Evolutionary conservation across 2,888 invertebrate genomes (phyloP).

Genomic region (Meta bourneti): DNA sequence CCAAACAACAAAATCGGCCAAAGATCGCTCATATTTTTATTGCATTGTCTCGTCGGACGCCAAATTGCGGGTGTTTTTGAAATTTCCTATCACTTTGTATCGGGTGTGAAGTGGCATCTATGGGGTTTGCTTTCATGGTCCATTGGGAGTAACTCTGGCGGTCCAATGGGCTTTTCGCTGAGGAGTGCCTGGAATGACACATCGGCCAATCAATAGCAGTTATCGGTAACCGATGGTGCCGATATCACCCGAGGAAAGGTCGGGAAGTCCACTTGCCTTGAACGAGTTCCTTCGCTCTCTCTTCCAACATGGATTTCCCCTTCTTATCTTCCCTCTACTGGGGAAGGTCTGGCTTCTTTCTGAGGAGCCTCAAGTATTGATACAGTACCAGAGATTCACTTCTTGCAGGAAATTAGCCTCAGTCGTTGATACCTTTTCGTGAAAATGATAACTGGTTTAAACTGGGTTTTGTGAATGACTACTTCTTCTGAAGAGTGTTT

Average conservation of each 20-base stretch:
- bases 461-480: not conserved
- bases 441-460: not conserved
- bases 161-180: not conserved
- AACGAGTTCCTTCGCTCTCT: conserved; percentile 2
- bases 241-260: conserved; percentile 60
- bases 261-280: conserved; percentile 34
- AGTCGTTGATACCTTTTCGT: not conserved
- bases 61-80: not conserved
- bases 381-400: not conserved
- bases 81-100: not conserved
- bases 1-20: too few species aligned
- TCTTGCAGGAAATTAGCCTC: not conserved
- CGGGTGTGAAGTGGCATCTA: not conserved
- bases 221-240: conserved; percentile 71
- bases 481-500: not conserved
- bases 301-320: conserved; percentile 1
- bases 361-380: not conserved
- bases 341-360: not conserved
- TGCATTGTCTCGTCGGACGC: too few species aligned
- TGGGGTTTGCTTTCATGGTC: conserved; percentile 6
- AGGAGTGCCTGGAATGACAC: conserved; percentile 31
- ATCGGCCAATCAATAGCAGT: conserved; percentile 62
- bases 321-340: too few species aligned
- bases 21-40: too few species aligned
- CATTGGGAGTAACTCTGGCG: conserved; percentile 30